Evolutionary conservation across 2,797 vertebrate species (phyloP).

Genomic region (Scarus forsteni): DNA sequence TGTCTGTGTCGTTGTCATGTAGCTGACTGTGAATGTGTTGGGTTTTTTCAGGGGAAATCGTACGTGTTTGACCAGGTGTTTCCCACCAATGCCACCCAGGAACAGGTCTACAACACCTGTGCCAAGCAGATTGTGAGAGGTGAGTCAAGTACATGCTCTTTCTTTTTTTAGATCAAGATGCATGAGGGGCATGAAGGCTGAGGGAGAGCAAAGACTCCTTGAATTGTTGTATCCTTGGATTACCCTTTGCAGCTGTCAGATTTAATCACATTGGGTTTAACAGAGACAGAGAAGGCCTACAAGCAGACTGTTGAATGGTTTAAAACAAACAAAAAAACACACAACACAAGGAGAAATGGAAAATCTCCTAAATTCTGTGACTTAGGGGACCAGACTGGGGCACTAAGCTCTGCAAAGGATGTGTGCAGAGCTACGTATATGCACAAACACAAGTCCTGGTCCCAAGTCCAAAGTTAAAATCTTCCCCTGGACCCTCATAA

Average conservation of each 20-base stretch:
- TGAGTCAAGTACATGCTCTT: constrained; percentile 60
- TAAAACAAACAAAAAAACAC: background rate
- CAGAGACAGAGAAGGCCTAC: background rate
- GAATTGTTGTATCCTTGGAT: background rate
- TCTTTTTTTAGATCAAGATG: background rate
- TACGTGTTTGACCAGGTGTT: constrained; percentile 93
- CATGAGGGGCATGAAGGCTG: constrained; percentile 7
- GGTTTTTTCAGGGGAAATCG: constrained; percentile 86
- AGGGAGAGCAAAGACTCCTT: background rate
- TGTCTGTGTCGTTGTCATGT: constrained; percentile 1
- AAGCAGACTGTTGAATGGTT: background rate
- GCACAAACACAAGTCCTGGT: no score
- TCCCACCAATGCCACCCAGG: constrained; percentile 92
- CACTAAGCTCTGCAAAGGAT: no score
- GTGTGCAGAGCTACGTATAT: no score
- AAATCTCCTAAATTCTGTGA: no score
- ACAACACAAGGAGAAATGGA: no score
- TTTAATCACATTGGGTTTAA: background rate
- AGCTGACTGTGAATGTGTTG: constrained; percentile 50
- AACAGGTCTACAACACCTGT: constrained; percentile 93
- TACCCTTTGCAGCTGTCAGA: constrained; percentile 1
- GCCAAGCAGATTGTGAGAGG: constrained; percentile 97
- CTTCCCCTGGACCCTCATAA: no score
- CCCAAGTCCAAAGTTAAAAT: no score
- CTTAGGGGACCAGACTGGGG: no score